Percentiles rank a stretch among this genome's conserved stretches.
phyloP scores from a whole-genome alignment of 2,888 invertebrate species.

The Gastracanthus pulcherrimus region DNA sequence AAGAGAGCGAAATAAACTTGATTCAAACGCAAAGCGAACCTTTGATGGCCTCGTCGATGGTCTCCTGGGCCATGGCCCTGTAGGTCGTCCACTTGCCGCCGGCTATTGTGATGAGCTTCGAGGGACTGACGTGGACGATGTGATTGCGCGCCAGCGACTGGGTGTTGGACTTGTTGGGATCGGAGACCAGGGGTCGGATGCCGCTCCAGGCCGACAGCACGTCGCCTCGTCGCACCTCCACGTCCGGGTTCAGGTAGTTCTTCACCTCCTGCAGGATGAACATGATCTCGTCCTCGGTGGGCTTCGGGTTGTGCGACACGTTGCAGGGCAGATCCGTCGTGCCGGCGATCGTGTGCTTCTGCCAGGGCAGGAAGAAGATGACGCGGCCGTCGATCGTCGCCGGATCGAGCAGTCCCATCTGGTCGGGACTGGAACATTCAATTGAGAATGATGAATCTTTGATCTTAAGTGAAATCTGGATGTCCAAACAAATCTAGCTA shows the following conservation, averaged over 20 bases:
- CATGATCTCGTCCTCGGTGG: constrained; percentile 98
- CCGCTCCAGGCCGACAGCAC: constrained; percentile 99
- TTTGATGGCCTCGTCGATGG: constrained; percentile 93
- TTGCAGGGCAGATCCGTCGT: constrained; percentile 98
- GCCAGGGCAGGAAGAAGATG: constrained; percentile 99
- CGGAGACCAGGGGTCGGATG: constrained; percentile 96
- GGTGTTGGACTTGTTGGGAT: constrained; percentile 98
- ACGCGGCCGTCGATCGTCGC: constrained; percentile 98
- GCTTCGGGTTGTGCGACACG: constrained; percentile 94
- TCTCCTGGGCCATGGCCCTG: constrained; percentile 97
- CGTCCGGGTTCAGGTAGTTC: constrained; percentile 96
- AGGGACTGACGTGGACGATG: constrained; percentile 95
- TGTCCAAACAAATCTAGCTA: no score
- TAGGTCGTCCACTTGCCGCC: constrained; percentile 99
- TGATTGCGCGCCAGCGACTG: constrained; percentile 99
- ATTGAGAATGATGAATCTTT: neutral
- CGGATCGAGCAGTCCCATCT: constrained; percentile 98
- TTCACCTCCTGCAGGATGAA: constrained; percentile 98
- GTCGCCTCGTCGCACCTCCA: constrained; percentile 98
- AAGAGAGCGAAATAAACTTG: neutral
- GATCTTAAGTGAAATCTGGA: no score
- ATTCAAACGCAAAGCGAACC: constrained; percentile 78
- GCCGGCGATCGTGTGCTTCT: constrained; percentile 94
- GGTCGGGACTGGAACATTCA: constrained; percentile 87
- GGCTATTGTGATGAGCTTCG: constrained; percentile 97